Percentiles rank a stretch among this genome's conserved stretches.
Evolutionary conservation across 2,888 invertebrate species (phyloP).

Genomic region (Sminthurides aquaticus): DNA sequence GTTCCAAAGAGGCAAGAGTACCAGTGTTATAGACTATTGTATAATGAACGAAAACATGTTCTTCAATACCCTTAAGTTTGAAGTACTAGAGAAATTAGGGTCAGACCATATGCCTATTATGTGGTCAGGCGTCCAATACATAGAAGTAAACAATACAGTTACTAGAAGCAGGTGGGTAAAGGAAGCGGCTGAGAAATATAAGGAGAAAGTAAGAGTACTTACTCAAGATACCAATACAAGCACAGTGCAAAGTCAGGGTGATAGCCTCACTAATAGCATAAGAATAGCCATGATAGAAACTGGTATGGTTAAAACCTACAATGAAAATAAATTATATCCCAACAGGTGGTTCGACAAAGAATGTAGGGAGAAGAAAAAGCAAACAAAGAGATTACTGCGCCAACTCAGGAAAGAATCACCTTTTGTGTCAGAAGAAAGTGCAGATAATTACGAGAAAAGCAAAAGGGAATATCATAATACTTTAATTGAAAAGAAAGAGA

Average conservation of each 20-base stretch:
- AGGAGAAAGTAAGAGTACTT: not conserved
- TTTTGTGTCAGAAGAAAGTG: no score
- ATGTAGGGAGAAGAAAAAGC: not conserved
- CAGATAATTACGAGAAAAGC: no score
- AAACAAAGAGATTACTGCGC: not conserved
- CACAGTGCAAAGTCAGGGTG: not conserved
- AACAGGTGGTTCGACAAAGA: not conserved
- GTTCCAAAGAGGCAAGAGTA: not conserved
- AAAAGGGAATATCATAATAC: not conserved
- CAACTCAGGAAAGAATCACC: no score
- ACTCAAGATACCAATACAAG: not conserved
- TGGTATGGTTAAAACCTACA: not conserved
- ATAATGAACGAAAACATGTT: not conserved
- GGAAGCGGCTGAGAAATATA: not conserved
- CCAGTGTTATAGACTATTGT: not conserved
- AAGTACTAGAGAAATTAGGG: not conserved
- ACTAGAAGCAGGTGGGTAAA: not conserved
- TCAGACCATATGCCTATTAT: not conserved
- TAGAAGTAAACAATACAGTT: no score
- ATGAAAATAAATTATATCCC: not conserved
- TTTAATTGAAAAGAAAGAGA: not conserved
- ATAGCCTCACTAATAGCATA: not conserved
- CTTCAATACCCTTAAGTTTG: not conserved
- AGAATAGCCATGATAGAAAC: not conserved
- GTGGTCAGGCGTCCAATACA: no score